Evolutionary conservation across 1,140 invertebrate genomes (phyloP), one percentile per base, ranked within the genome.

Genomic region (Scaptodrosophila lebanonensis): DNA sequence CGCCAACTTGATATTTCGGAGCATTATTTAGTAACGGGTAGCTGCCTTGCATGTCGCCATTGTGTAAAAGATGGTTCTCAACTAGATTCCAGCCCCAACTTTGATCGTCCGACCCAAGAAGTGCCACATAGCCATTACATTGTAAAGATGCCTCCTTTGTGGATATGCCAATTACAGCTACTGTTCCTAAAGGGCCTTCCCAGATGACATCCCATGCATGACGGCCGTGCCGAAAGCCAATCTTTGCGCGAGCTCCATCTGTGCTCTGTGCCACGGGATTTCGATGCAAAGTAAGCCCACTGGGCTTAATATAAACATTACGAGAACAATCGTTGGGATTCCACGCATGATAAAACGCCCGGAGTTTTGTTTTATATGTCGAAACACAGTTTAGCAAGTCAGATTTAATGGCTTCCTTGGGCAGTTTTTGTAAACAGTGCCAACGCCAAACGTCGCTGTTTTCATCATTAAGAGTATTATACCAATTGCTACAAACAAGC

Each of bases 31-130:
- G 88, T 17, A 96, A 87, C 18, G 98, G 98, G 90, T 98, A 99
- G 87, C 94, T 97, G 54, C 97, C 97, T 88, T 97, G 94, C 62
- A 93, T 93, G 88, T 98, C 95, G 40, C 97, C 97, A 91, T 98
- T 98, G 85, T 99, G 97, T 66, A 99, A 88, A 38, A 99, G 91
- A 89, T 95, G 93, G 90, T 99, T 99, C 88, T 99, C 97, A 11
- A 99, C 97, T 53, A 99, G 90, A 91, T 99, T 99, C 97, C 98
- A 99, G 2, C 97, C 97, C 97, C 97, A 99, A 72, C 96, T 98
- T 87, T 99, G 93, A 85, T 98, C 95, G 89, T 99, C 96, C 33
- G 95, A 95, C 13, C 98, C 98, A 38, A 99, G 88, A 44, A 99
- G 88, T 3, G 97, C 94, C 20, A 98, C 93, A 89, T 99, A 99